phyloP scores from a whole-genome alignment of 2,888 invertebrate genomes.

The Drepana falcataria region DNA sequence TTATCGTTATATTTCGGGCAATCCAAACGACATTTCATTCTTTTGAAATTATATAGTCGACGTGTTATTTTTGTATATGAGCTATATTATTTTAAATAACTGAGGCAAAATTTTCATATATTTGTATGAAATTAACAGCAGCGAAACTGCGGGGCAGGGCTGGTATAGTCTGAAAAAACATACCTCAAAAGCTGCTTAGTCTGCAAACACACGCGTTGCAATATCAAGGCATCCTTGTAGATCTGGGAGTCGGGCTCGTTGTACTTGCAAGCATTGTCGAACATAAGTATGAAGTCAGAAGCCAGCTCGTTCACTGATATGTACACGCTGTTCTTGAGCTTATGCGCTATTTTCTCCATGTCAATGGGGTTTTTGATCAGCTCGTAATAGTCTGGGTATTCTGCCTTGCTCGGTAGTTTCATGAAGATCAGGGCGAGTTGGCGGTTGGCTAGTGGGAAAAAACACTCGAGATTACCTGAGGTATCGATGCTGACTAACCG shows the following conservation, averaged over 20 bases:
- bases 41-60: too few relatives aligned
- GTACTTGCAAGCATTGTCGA: constrained; percentile 97
- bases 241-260: constrained; percentile 98
- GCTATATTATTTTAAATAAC: too few relatives aligned
- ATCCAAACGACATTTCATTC: too few relatives aligned
- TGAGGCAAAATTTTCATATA: too few relatives aligned
- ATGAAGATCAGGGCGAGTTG: constrained; percentile 96
- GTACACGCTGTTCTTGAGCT: constrained; percentile 87
- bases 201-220: constrained; percentile 95
- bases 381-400: constrained; percentile 98
- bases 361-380: constrained; percentile 98
- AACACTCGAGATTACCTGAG: too few relatives aligned
- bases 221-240: constrained; percentile 95
- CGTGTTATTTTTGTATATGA: too few relatives aligned
- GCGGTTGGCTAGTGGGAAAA: constrained; percentile 81
- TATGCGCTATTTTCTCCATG: constrained; percentile 94
- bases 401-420: constrained; percentile 94
- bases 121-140: too few relatives aligned
- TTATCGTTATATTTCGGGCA: too few relatives aligned
- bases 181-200: constrained; percentile 91
- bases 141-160: not conserved
- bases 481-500: too few relatives aligned
- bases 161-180: constrained; percentile 14
- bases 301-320: constrained; percentile 91
- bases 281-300: constrained; percentile 94